Conservation (phyloP, 2,113 vertebrate genomes). For the Ceyx melanurus region DNA sequence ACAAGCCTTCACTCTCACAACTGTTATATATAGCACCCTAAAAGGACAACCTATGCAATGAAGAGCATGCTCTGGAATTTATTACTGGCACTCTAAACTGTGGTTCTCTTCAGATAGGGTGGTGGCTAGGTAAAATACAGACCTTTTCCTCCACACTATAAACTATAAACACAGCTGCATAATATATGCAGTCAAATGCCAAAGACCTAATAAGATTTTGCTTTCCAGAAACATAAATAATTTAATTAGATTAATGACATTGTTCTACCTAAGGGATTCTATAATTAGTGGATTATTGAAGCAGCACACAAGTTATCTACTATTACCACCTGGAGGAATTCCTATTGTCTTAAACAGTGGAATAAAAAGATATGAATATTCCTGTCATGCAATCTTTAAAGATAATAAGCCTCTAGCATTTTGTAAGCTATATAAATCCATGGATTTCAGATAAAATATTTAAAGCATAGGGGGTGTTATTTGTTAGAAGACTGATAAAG, state of each 20-base stretch:
- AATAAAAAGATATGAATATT: slow-evolving; percentile 78
- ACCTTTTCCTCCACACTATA: not conserved
- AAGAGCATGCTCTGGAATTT: not conserved
- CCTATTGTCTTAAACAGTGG: slow-evolving; percentile 70
- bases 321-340: slow-evolving; percentile 82
- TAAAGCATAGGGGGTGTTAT: slow-evolving; percentile 78
- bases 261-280: slow-evolving; percentile 79
- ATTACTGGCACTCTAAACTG: not conserved
- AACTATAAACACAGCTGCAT: not conserved
- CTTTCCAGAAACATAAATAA: slow-evolving; percentile 78
- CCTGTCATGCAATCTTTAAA: slow-evolving; percentile 76
- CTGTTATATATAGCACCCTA: not conserved
- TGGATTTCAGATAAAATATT: slow-evolving; percentile 83
- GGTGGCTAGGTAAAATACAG: not conserved
- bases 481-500: slow-evolving; percentile 78
- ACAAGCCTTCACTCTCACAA: not conserved
- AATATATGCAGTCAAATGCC: slow-evolving; percentile 61
- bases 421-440: slow-evolving; percentile 81
- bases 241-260: slow-evolving; percentile 83
- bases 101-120: not conserved
- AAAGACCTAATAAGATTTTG: slow-evolving; percentile 74
- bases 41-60: not conserved
- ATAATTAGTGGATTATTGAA: slow-evolving; percentile 81
- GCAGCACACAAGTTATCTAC: slow-evolving; percentile 76
- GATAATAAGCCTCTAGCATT: slow-evolving; percentile 81